Conservation (phyloP, 2,797 vertebrate species). For the Coregonus ussuriensis region DNA sequence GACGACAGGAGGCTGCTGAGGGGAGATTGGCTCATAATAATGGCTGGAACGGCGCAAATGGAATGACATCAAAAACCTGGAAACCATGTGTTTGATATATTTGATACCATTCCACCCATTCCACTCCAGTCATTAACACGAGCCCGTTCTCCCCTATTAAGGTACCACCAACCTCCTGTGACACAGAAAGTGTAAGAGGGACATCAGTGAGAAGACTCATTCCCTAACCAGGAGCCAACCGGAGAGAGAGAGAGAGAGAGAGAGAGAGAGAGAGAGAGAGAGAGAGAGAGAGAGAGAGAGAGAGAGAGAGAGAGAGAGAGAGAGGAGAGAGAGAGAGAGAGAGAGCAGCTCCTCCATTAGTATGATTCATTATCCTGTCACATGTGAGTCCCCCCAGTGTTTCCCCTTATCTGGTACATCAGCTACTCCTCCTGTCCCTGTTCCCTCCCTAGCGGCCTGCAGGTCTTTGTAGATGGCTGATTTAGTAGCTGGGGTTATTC, state of each 20-base stretch:
- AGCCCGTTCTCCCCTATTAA: too few relatives aligned
- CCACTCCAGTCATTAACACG: too few relatives aligned
- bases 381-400: slow-evolving; percentile 33
- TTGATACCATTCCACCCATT: too few relatives aligned
- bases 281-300: too few relatives aligned
- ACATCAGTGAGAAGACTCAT: slow-evolving; percentile 28
- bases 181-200: slow-evolving; percentile 28
- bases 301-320: too few relatives aligned
- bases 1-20: too few relatives aligned
- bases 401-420: slow-evolving; percentile 14
- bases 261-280: too few relatives aligned
- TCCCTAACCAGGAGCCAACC: not conserved
- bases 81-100: too few relatives aligned
- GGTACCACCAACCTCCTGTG: too few relatives aligned
- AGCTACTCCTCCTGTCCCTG: not conserved
- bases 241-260: not conserved
- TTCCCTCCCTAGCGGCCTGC: not conserved
- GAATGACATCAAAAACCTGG: too few relatives aligned
- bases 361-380: slow-evolving; percentile 62
- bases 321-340: slow-evolving; percentile 24
- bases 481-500: slow-evolving; percentile 50
- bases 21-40: too few relatives aligned
- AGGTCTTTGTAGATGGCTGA: slow-evolving; percentile 41
- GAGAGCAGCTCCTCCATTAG: slow-evolving; percentile 31
- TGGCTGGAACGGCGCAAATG: too few relatives aligned